Evolutionary conservation across 2,888 invertebrate genomes (phyloP).

Genomic region (Perizoma affinitatum): DNA sequence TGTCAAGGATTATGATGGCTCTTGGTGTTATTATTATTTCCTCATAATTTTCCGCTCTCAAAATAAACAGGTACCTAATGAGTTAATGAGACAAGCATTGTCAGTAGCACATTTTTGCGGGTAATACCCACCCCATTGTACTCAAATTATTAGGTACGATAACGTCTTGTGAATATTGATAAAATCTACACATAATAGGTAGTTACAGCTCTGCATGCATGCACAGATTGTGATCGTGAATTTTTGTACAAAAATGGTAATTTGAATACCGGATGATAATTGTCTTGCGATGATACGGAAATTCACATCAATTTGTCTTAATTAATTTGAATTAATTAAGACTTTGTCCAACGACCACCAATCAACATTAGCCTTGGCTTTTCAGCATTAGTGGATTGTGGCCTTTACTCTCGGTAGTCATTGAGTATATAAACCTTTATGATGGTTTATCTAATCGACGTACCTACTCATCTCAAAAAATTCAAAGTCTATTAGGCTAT

Average conservation of each 20-base stretch:
- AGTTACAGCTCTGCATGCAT: conserved; percentile 33
- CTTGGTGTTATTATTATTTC: background rate
- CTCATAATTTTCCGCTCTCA: background rate
- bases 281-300: conserved; percentile 24
- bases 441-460: too few relatives aligned
- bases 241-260: conserved; percentile 23
- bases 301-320: conserved; percentile 18
- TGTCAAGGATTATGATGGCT: too few relatives aligned
- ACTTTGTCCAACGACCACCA: background rate
- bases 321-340: conserved; percentile 1
- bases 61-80: too few relatives aligned
- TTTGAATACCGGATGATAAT: conserved; percentile 24
- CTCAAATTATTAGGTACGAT: conserved; percentile 30
- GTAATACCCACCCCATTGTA: conserved; percentile 29
- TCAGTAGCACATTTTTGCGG: background rate
- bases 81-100: background rate
- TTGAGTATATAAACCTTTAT: too few relatives aligned
- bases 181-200: conserved; percentile 31
- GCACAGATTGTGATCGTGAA: conserved; percentile 32
- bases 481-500: too few relatives aligned
- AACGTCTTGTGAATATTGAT: conserved; percentile 35
- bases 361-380: too few relatives aligned
- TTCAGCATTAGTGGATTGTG: too few relatives aligned
- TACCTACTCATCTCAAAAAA: too few relatives aligned
- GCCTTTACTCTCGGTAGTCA: too few relatives aligned